Evolutionary conservation across 2,113 vertebrate genomes (phyloP).

Genomic region (Ifrita kowaldi): DNA sequence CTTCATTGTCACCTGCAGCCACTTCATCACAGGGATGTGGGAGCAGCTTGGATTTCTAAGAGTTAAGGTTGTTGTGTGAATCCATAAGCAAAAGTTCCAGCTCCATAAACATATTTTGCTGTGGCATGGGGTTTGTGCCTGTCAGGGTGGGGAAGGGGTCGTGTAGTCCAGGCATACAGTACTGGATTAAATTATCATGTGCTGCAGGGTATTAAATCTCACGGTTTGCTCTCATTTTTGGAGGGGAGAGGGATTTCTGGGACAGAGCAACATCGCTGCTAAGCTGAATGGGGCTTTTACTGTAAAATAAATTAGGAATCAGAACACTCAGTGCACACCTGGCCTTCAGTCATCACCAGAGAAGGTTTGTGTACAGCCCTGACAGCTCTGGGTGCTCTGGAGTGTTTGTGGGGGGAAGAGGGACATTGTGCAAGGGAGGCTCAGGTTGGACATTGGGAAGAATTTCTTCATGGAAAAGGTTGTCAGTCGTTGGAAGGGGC

Average conservation of each 20-base stretch:
- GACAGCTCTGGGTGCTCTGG: not conserved
- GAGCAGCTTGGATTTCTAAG: not conserved
- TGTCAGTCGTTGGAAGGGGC: not conserved
- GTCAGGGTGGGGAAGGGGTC: not conserved
- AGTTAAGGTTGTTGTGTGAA: not conserved
- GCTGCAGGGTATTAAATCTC: not conserved
- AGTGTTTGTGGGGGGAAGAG: too few species aligned
- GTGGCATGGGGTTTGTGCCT: not conserved
- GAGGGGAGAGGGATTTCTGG: not conserved
- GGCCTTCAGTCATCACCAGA: not conserved
- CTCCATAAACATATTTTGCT: not conserved
- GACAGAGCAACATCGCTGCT: not conserved
- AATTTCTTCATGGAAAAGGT: not conserved
- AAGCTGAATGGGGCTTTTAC: not conserved
- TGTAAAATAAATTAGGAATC: not conserved
- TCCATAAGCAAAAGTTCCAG: not conserved
- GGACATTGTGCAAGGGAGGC: not conserved
- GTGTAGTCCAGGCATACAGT: not conserved
- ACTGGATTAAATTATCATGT: not conserved
- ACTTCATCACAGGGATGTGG: not conserved
- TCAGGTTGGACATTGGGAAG: not conserved
- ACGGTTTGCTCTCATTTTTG: not conserved
- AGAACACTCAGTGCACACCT: not conserved
- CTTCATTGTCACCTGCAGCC: not conserved
- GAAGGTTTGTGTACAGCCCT: not conserved